Base-by-base conservation (phyloP, 35 echinoderm and acorn worm genomes). In the Anneissia japonica region DNA sequence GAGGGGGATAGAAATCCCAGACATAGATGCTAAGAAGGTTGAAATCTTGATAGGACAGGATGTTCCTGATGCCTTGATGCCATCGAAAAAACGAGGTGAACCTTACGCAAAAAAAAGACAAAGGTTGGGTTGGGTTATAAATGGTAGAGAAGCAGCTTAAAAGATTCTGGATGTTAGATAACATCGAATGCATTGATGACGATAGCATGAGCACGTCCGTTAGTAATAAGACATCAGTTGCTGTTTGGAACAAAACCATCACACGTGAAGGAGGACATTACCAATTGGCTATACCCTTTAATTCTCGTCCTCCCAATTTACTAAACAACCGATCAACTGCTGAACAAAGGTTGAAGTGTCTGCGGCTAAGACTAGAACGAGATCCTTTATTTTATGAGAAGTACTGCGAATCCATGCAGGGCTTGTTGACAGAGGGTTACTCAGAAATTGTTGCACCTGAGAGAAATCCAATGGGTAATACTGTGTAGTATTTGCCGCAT, bases 21-120 rank as follows among this genome's bases (percentile, higher is more conserved):
- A 84, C 5, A 87, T 75, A 30, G 78, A 77, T 38, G 43, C 51
- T 32, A 43, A 85, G 26, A 55, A 81, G 46, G 87, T 93, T 12
- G 82, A 37, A 19, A 39, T 93, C n/a, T 75, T 93, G 21, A 93
- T 93, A 33, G 91, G 87, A 29, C 86, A 93, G 75, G 91, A 93
- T 84, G 77, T 90, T 16, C 87, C 91, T 55, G 82, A 89, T 38
- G 91, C 91, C 0, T 38, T 86, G 31, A 34, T 80, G 55, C 83
- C 83, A 37, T 35, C 81, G 30, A 51, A 87, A 82, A 75, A 34
- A 32, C 35, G 21, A 10, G 39, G 77, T 41, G 84, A 73, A n/a
- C 84, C 90, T 12, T 86, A 76, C 76, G 77, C 90, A 32, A 74
- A 46, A 30, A 43, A 43, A 14, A 74, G 89, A 12, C 86, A 84